Conservation (phyloP, 1,140 invertebrate species). For the Camponotus pennsylvanicus region DNA sequence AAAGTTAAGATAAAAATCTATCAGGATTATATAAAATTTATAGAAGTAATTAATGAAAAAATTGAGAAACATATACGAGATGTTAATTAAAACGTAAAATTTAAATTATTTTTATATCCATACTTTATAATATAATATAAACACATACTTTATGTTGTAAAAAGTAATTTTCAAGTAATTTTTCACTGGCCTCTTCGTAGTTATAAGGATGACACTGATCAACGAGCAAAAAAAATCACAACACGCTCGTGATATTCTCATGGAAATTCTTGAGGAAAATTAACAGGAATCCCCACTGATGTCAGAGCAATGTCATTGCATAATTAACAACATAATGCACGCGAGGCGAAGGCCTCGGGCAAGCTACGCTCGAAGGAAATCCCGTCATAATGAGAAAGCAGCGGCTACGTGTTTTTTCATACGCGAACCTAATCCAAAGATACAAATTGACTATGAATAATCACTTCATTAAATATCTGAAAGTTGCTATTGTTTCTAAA, state of each 20-base stretch:
- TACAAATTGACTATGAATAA: background rate
- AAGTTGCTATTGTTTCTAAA: background rate
- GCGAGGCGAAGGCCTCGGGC: slow-evolving; percentile 72
- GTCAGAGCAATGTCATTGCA: slow-evolving; percentile 76
- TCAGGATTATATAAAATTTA: background rate
- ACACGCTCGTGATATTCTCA: background rate
- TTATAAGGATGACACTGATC: background rate
- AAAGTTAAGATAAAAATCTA: background rate
- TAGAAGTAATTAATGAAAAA: background rate
- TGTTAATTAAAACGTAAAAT: background rate
- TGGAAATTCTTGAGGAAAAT: slow-evolving; percentile 74
- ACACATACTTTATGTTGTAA: background rate
- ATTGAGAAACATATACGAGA: background rate
- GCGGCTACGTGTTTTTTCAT: background rate
- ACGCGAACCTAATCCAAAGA: slow-evolving; percentile 14
- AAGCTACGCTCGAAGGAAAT: slow-evolving; percentile 77
- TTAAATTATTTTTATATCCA: background rate
- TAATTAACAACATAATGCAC: slow-evolving; percentile 79
- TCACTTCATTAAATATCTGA: background rate
- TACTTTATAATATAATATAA: no score
- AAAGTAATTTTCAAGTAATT: background rate
- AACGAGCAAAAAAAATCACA: background rate
- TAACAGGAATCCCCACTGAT: slow-evolving; percentile 77
- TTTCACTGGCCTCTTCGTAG: background rate
- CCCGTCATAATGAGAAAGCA: slow-evolving; percentile 73